phyloP scores from a whole-genome alignment of 2,888 invertebrate species.

The Leptothorax acervorum region DNA sequence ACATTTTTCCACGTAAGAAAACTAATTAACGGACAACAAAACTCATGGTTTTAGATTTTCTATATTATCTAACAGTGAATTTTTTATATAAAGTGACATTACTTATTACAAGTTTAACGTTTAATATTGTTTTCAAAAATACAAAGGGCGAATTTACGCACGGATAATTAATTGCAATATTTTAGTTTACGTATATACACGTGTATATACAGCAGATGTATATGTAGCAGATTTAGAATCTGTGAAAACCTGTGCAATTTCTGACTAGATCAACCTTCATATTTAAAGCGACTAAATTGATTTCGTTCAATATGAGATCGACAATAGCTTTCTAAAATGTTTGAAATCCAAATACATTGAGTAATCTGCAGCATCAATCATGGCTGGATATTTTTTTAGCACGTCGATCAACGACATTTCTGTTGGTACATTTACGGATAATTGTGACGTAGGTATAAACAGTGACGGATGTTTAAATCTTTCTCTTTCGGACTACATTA shows the following conservation, averaged over 20 bases:
- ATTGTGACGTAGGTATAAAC: slow-evolving; percentile 8
- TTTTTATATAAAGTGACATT: background rate
- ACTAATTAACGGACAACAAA: slow-evolving; percentile 4
- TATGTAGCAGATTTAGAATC: background rate
- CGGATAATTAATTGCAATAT: background rate
- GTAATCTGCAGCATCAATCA: slow-evolving; percentile 20
- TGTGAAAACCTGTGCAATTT: background rate
- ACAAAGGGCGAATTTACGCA: background rate
- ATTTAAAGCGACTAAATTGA: background rate
- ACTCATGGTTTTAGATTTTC: background rate
- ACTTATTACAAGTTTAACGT: background rate
- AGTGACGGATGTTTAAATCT: background rate
- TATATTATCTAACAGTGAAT: background rate
- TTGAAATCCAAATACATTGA: slow-evolving; percentile 25
- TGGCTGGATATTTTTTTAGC: slow-evolving; percentile 9
- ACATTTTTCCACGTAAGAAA: background rate
- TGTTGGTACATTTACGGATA: slow-evolving; percentile 22
- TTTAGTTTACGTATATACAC: background rate
- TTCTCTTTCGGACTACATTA: background rate
- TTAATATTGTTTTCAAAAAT: background rate
- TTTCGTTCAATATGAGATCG: background rate
- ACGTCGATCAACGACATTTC: background rate
- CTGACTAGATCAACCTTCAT: background rate
- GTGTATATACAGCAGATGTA: too few species aligned
- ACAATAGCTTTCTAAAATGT: slow-evolving; percentile 7